Percentiles rank a stretch among this genome's conserved stretches.
Conservation (phyloP, 2,888 invertebrate genomes). For the Tubulanus polymorphus region DNA sequence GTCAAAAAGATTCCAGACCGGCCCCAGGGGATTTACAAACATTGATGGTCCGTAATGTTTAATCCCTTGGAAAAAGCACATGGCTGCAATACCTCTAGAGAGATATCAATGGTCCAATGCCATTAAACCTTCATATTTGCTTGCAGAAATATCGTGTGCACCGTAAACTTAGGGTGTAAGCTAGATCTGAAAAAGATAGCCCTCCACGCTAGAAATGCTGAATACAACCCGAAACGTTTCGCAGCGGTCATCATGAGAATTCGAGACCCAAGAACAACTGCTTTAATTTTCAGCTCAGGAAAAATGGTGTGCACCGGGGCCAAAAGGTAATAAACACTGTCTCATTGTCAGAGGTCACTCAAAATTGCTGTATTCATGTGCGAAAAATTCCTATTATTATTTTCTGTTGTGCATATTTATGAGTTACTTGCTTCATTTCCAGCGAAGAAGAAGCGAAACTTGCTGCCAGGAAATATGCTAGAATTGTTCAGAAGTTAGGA, state of each 20-base stretch:
- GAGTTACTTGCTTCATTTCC: constrained; percentile 19
- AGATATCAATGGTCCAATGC: no score
- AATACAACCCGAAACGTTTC: constrained; percentile 98
- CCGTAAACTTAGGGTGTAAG: constrained; percentile 90
- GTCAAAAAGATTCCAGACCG: no score
- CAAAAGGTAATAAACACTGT: constrained; percentile 58
- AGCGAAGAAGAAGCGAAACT: constrained; percentile 73
- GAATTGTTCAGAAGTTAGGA: constrained; percentile 77
- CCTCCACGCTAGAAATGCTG: constrained; percentile 94
- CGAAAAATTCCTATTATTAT: no score
- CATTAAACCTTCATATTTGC: background rate
- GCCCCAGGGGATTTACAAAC: background rate
- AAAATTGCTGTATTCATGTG: no score
- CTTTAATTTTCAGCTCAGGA: constrained; percentile 77
- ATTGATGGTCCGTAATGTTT: no score
- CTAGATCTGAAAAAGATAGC: constrained; percentile 96
- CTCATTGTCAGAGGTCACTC: no score
- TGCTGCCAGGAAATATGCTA: constrained; percentile 76
- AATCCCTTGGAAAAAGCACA: no score
- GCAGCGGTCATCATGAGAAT: constrained; percentile 97
- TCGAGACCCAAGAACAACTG: constrained; percentile 76
- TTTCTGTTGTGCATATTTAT: no score
- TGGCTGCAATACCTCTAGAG: no score
- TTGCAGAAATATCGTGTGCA: constrained; percentile 92
- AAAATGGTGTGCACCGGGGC: constrained; percentile 87